Conservation (phyloP, 2,113 vertebrate species). For the Tachycineta bicolor region DNA sequence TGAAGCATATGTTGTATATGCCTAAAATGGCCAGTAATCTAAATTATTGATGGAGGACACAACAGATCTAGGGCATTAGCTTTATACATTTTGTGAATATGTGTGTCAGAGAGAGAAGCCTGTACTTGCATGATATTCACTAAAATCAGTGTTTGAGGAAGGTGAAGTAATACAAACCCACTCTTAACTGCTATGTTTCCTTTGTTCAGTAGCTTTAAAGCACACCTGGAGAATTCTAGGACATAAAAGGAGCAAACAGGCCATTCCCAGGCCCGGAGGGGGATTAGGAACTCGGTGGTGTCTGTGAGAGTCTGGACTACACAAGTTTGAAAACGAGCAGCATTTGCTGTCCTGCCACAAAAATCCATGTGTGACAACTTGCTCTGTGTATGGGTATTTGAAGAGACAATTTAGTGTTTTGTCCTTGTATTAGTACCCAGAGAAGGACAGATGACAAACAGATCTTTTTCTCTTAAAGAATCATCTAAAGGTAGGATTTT, state of each 20-base stretch:
- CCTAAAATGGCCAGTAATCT: neutral
- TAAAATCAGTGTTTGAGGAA: neutral
- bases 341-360: neutral
- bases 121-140: neutral
- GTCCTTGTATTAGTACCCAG: neutral
- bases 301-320: neutral
- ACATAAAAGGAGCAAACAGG: neutral
- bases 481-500: neutral
- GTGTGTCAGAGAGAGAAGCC: neutral
- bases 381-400: neutral
- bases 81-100: neutral
- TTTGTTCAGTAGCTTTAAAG: neutral
- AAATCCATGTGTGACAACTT: neutral
- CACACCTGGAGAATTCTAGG: neutral
- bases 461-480: neutral
- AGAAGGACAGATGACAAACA: neutral
- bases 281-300: neutral
- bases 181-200: neutral
- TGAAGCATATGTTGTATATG: neutral
- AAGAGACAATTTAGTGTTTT: neutral
- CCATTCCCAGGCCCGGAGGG: neutral
- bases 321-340: neutral
- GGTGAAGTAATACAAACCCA: neutral
- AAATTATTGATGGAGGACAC: neutral
- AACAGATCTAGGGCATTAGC: neutral